These are phyloP conservation scores for Rhingia rostrata DNA, from an alignment of 2,888 invertebrate species.

Conservation along the genomic window DNA sequence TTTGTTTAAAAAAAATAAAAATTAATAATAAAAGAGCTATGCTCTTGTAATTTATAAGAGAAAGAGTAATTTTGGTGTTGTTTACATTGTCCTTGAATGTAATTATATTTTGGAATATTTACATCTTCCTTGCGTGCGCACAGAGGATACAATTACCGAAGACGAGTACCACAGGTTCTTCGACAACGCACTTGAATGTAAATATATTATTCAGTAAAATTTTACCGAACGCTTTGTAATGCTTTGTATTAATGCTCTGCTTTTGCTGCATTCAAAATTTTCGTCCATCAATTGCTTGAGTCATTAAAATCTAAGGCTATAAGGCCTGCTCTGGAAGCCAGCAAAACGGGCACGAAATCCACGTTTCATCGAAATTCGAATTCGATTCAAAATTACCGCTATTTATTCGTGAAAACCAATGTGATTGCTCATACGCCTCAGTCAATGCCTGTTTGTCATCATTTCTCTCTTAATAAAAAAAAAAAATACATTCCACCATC, in stretches of 20 bases:
- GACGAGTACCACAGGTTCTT: conserved; percentile 92
- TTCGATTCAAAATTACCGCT: conserved; percentile 45
- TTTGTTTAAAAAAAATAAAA: conserved; percentile 34
- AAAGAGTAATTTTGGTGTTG: conserved; percentile 68
- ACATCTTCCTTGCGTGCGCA: conserved; percentile 68
- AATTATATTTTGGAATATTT: conserved; percentile 66
- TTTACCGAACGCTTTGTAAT: conserved; percentile 45
- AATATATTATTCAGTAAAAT: conserved; percentile 77
- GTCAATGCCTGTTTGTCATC: conserved; percentile 27
- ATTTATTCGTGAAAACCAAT: conserved; percentile 37
- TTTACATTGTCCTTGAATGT: conserved; percentile 55
- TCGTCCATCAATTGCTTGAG: conserved; percentile 35
- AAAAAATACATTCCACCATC: not conserved
- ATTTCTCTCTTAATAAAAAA: conserved; percentile 20
- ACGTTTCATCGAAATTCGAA: too few species aligned
- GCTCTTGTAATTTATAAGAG: conserved; percentile 65
- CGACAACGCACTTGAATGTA: conserved; percentile 92
- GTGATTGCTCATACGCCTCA: conserved; percentile 37
- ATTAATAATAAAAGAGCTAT: conserved; percentile 5
- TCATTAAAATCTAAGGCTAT: conserved; percentile 43
- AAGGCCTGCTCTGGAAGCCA: too few species aligned
- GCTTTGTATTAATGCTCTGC: conserved; percentile 15
- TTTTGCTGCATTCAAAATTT: conserved; percentile 30
- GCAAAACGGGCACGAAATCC: too few species aligned
- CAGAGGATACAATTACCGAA: conserved; percentile 85